Evolutionary conservation across 1,140 invertebrate species (phyloP), one percentile per base, ranked within the genome.

Genomic region (Anoplolepis gracilipes): DNA sequence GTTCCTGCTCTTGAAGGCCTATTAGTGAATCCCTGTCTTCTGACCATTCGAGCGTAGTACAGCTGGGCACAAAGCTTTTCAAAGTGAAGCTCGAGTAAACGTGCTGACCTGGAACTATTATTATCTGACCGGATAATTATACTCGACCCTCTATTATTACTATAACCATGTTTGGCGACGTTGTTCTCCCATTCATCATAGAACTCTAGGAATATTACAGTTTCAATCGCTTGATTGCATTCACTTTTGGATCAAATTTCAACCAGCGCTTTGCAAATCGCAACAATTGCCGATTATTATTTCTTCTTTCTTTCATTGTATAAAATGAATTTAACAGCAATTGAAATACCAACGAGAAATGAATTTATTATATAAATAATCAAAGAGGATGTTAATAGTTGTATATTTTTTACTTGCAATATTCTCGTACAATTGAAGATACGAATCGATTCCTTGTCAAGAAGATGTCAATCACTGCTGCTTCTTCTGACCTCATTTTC

Each of bases 61-160:
- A 39, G 62, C 46, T 25, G 28, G 49, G 22, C 67, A 75, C 76
- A 89, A 88, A 88, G 87, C 87, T 59, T 70, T 49, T 75, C 61
- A 82, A 82, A 59, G 53, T n/a, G 70, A 77, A 59, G 69, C 76
- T 42, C 75, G 30, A 81, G 84, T 88, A 88, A 89, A 87, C 75
- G 62, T 73, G 36, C 64, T 75, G 79, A 72, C 86, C 76, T 85
- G 62, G 73, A 85, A 88, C 78, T 82, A 86, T 85, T 88, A 84
- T 77, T 75, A 88, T 77, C 84, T 88, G 87, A 77, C 88, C 87
- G 62, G 76, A 88, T 88, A 88, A 89, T 89, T 89, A 85, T 65
- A 86, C 61, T 57, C 49, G 25, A 36, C 67, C 49, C 64, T n/a
- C 55, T 88, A 88, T 88, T 89, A 79, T 76, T 88, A 59, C 70